Evolutionary conservation across 2,797 vertebrate genomes (phyloP).

Genomic region (Macropodus opercularis): DNA sequence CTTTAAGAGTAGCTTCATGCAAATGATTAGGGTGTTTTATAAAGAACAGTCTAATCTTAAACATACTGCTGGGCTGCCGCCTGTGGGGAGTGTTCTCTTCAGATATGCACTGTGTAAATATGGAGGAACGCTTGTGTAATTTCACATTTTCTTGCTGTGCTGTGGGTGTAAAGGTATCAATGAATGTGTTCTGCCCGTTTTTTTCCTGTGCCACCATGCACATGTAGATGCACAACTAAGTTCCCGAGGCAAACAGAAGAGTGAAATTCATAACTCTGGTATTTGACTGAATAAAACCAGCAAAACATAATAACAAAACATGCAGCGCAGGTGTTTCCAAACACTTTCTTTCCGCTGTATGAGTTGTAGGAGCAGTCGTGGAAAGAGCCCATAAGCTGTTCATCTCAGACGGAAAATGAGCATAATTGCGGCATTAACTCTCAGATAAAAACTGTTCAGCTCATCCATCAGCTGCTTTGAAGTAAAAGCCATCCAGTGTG

Average conservation of each 20-base stretch:
- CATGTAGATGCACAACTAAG: too few species aligned
- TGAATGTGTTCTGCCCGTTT: too few species aligned
- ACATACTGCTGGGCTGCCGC: neutral
- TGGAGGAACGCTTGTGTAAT: too few species aligned
- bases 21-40: slow-evolving; percentile 5
- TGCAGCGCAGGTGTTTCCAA: too few species aligned
- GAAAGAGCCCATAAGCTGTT: slow-evolving; percentile 2
- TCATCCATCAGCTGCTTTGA: slow-evolving; percentile 1
- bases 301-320: too few species aligned
- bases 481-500: slow-evolving; percentile 5
- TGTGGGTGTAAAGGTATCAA: too few species aligned
- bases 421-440: slow-evolving; percentile 3
- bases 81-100: neutral
- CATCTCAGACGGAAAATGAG: neutral
- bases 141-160: too few species aligned
- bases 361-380: neutral
- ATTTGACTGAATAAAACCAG: too few species aligned
- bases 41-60: slow-evolving; percentile 5
- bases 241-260: too few species aligned
- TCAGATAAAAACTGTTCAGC: slow-evolving; percentile 8
- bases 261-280: too few species aligned
- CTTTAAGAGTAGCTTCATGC: slow-evolving; percentile 22
- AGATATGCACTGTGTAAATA: neutral
- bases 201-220: too few species aligned
- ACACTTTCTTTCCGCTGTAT: too few species aligned